Conservation (phyloP, 2,113 vertebrate species). For the Poeciliopsis prolifica region DNA sequence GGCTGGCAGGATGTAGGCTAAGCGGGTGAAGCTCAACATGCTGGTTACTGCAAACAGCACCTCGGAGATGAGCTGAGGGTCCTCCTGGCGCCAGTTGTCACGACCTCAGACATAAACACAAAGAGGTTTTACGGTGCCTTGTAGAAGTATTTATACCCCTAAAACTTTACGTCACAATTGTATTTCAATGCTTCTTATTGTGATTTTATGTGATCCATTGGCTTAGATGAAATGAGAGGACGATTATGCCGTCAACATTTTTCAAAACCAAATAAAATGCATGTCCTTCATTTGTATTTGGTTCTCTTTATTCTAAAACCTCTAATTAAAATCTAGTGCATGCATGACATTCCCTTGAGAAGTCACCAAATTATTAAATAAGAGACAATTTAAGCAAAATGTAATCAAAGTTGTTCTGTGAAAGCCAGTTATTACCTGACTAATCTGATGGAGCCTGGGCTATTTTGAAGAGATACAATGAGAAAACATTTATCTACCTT, state of each 20-base stretch:
- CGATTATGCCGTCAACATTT: neutral
- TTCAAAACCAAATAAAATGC: neutral
- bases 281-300: neutral
- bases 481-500: neutral
- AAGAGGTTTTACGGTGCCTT: neutral
- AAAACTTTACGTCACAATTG: too few species aligned
- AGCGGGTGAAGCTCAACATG: conserved; percentile 90
- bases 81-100: conserved; percentile 84
- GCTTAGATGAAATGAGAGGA: neutral
- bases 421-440: neutral
- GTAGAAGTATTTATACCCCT: neutral
- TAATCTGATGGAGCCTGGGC: neutral
- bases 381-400: neutral
- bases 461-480: neutral
- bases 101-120: conserved; percentile 60
- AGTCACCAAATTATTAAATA: neutral
- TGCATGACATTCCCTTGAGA: neutral
- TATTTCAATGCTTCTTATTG: neutral
- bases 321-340: neutral
- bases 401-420: neutral
- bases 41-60: conserved; percentile 91
- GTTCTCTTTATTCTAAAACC: neutral
- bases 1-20: conserved; percentile 90
- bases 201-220: neutral
- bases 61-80: conserved; percentile 89